These are phyloP conservation scores for Gobio gobio DNA, from an alignment of 2,113 vertebrate genomes.

Conservation along the genomic window DNA sequence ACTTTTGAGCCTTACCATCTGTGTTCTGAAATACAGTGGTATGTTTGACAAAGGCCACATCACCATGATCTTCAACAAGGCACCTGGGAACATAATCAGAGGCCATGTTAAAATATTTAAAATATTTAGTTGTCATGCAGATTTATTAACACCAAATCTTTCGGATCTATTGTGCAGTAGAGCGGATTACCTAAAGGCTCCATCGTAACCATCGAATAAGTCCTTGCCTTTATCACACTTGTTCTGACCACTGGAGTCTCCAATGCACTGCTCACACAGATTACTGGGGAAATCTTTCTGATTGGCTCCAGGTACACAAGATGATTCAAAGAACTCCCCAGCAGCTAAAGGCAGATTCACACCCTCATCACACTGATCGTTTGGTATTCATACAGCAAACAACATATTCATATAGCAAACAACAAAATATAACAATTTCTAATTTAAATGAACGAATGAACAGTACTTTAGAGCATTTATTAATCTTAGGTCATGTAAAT, in stretches of 20 bases:
- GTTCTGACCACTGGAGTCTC: conserved; percentile 78
- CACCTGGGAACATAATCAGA: conserved; percentile 77
- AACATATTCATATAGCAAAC: background rate
- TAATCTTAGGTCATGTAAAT: no score
- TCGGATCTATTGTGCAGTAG: background rate
- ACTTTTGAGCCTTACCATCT: conserved; percentile 75
- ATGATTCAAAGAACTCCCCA: conserved; percentile 85
- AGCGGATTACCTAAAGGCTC: conserved; percentile 88
- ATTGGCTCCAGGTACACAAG: conserved; percentile 88
- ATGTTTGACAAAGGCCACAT: conserved; percentile 94
- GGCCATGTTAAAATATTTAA: background rate
- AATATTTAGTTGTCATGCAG: background rate
- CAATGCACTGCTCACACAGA: conserved; percentile 85
- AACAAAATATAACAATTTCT: no score
- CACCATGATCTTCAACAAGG: conserved; percentile 79
- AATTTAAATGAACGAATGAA: no score
- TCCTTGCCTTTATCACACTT: conserved; percentile 86
- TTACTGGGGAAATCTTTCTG: conserved; percentile 76
- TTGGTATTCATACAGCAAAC: background rate
- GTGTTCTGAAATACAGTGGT: conserved; percentile 89
- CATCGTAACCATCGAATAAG: conserved; percentile 82
- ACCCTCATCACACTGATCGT: background rate
- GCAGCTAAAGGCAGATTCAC: conserved; percentile 75
- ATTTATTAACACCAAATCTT: background rate
- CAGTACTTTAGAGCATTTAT: no score